Conservation (phyloP, 2,113 vertebrate genomes). For the Gambusia holbrooki region DNA sequence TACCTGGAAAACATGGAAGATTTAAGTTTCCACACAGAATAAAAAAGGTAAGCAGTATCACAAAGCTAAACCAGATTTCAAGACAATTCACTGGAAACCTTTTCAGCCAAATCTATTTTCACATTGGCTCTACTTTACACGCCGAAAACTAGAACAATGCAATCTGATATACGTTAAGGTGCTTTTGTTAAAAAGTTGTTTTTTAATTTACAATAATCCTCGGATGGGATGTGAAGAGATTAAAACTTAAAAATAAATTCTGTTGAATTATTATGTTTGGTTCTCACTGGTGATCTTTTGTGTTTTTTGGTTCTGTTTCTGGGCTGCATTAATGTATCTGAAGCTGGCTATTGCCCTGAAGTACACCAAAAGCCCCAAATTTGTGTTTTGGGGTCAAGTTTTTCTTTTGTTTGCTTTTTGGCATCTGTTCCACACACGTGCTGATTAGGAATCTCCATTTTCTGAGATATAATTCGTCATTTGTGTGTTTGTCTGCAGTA, state of each 20-base stretch:
- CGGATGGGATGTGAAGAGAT: neutral
- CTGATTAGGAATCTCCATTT: conserved; percentile 13
- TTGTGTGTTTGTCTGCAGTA: conserved; percentile 79
- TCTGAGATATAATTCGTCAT: conserved; percentile 22
- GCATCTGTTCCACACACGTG: neutral
- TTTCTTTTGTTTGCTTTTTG: conserved; percentile 18
- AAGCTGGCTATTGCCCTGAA: conserved; percentile 17
- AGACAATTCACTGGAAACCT: neutral
- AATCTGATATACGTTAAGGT: too few relatives aligned
- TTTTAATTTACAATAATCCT: neutral
- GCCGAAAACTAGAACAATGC: too few relatives aligned
- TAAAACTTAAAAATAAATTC: too few relatives aligned
- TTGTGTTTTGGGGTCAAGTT: neutral
- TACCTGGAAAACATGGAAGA: conserved; percentile 33
- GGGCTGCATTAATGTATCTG: conserved; percentile 18
- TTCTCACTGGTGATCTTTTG: neutral
- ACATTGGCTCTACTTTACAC: neutral
- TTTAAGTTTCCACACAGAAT: conserved; percentile 33
- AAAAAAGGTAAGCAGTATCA: conserved; percentile 15
- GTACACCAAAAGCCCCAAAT: conserved; percentile 1
- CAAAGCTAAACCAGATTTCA: too few relatives aligned
- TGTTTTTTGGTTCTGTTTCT: neutral
- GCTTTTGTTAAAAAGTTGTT: neutral
- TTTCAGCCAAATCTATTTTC: neutral
- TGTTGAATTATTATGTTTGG: too few relatives aligned